These are phyloP conservation scores for Alligator mississippiensis DNA, from an alignment of 2,113 vertebrate species.

Conservation along the genomic window DNA sequence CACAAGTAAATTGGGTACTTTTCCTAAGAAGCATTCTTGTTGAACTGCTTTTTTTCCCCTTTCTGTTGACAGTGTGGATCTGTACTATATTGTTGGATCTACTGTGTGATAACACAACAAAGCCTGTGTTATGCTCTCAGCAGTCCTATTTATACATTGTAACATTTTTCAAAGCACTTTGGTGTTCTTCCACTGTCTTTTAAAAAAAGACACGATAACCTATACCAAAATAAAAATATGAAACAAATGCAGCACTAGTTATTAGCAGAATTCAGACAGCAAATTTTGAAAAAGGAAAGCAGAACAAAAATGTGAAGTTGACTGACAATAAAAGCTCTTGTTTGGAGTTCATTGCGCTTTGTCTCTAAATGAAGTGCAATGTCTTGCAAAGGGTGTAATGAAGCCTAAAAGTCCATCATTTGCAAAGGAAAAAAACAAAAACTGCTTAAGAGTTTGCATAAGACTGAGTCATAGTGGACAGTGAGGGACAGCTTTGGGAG, in stretches of 20 bases:
- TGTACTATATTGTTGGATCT: conserved; percentile 69
- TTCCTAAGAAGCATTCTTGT: conserved; percentile 68
- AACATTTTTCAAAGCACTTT: conserved; percentile 63
- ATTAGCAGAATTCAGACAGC: not conserved
- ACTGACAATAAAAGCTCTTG: not conserved
- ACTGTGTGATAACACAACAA: conserved; percentile 67
- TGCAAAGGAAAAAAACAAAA: not conserved
- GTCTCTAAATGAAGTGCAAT: not conserved
- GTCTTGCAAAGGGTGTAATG: not conserved
- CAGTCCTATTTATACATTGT: conserved; percentile 46
- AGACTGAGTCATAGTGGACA: not conserved
- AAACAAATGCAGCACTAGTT: not conserved
- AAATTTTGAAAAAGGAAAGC: not conserved
- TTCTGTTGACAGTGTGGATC: conserved; percentile 69
- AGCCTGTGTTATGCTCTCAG: conserved; percentile 61
- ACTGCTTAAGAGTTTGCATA: not conserved
- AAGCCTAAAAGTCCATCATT: not conserved
- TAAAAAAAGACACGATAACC: not conserved
- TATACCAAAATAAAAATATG: not conserved
- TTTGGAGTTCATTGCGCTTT: not conserved
- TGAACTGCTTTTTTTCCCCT: conserved; percentile 65
- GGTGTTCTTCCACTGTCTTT: conserved; percentile 10
- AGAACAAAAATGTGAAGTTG: not conserved
- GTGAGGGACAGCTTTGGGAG: not conserved
- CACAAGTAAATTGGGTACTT: conserved; percentile 69